Evolutionary conservation across 2,888 invertebrate genomes (phyloP), one percentile per base, ranked within the genome.

Genomic region (Miltochrista miniata): DNA sequence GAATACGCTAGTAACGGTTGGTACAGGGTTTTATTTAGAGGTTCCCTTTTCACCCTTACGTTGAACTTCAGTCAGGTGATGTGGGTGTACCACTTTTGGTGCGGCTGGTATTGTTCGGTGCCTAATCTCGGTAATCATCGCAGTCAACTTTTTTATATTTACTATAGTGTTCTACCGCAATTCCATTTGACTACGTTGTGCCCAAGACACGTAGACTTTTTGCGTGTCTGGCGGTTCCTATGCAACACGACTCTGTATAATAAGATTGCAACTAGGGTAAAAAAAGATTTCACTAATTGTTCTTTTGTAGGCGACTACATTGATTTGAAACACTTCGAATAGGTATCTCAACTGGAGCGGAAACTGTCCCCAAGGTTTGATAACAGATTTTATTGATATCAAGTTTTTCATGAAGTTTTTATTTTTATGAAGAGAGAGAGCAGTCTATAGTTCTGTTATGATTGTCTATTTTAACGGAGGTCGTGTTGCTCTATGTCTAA

Each of bases 261-360:
- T 39, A 11, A 38, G 30, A 47, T 15, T 39, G 14, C 14, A 15
- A 48, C 12, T 61, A 53, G 57, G 58, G 50, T 49, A 35, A 58
- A 49, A 70, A 70, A 68, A 68, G 59, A 66, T 76, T 82, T 75
- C 74, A 59, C 70, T 66, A 60, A 71, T 73, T 44, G 18, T 35
- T 68, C 65, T 47, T 54, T 53, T 47, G 43, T 52, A 51, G 34
- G 52, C 46, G 62, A 56, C 56, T 29, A 43, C 15, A 14, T 36
- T 36, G 36, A 36, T 14, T 36, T 42, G 42, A 45, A 55, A 57
- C 63, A 61, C 79, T 80, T 76, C 76, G 68, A 73, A 79, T 24
- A n/a, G 35, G 81, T 75, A 61, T 52, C 59, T 69, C 60, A 81
- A 84, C 59, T 80, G 74, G 80, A 81, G 81, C 79, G 76, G 74